Conservation (phyloP, 2,888 invertebrate species). For the Apantesis nais region DNA sequence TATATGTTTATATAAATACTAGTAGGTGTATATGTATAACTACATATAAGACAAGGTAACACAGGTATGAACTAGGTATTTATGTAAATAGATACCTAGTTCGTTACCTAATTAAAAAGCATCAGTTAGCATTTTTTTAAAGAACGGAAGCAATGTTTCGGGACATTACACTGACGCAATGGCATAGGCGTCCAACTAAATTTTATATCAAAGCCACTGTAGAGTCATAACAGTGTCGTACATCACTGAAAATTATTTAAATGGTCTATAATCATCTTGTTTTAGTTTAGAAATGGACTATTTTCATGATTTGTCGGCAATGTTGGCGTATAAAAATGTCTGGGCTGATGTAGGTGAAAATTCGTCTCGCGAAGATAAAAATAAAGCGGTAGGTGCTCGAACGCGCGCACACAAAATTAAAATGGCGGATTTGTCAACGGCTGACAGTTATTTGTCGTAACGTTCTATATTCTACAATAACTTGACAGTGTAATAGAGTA, state of each 20-base stretch:
- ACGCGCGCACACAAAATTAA: conserved; percentile 67
- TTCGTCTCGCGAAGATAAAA: conserved; percentile 71
- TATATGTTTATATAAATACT: too few relatives aligned
- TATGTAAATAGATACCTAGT: too few relatives aligned
- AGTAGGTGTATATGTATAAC: too few relatives aligned
- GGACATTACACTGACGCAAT: conserved; percentile 66
- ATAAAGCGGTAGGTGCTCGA: conserved; percentile 69
- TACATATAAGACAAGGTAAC: too few relatives aligned
- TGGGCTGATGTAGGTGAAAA: conserved; percentile 64
- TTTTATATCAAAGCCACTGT: conserved; percentile 71
- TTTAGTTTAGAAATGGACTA: conserved; percentile 78
- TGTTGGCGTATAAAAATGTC: conserved; percentile 77
- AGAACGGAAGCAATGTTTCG: conserved; percentile 56
- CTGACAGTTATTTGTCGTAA: conserved; percentile 71
- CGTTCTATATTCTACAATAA: conserved; percentile 60
- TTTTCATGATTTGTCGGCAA: conserved; percentile 79
- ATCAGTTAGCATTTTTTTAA: neutral
- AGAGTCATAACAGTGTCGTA: conserved; percentile 69
- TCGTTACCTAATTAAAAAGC: too few relatives aligned
- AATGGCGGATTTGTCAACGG: conserved; percentile 68
- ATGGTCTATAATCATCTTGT: conserved; percentile 81
- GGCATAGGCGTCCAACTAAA: conserved; percentile 63
- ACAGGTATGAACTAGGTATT: neutral
- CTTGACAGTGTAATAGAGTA: conserved; percentile 64
- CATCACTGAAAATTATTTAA: conserved; percentile 76